phyloP scores from a whole-genome alignment of 2,797 vertebrate species.

The Phoebastria nigripes region DNA sequence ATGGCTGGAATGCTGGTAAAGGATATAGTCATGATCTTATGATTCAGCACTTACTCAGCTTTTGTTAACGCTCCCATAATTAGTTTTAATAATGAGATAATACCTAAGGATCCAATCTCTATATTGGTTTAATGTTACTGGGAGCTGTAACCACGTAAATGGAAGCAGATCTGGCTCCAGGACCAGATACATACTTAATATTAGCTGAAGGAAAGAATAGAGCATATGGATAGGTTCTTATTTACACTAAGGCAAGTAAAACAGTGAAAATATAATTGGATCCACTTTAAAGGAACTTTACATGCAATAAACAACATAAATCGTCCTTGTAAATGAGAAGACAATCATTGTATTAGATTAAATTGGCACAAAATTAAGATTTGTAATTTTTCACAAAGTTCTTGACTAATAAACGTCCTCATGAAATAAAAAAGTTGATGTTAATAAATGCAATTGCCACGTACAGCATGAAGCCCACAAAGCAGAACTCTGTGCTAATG shows the following conservation, averaged over 20 bases:
- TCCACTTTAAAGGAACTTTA: background rate
- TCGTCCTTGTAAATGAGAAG: background rate
- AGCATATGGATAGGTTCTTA: background rate
- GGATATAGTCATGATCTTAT: background rate
- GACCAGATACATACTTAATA: background rate
- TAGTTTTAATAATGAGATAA: slow-evolving; percentile 31
- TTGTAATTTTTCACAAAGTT: background rate
- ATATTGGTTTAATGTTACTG: background rate
- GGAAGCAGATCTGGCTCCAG: background rate
- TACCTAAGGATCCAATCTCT: background rate
- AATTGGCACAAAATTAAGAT: background rate
- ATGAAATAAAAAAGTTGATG: background rate
- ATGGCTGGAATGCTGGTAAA: slow-evolving; percentile 17
- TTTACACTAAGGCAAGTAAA: background rate
- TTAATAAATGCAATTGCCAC: background rate
- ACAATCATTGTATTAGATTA: background rate
- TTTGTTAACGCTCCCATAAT: background rate
- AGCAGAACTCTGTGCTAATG: background rate
- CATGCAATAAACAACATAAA: background rate
- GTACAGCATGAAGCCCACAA: background rate
- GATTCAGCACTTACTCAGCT: background rate
- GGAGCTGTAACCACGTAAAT: background rate
- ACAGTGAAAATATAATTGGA: background rate
- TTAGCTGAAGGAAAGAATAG: background rate
- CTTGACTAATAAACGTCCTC: background rate